Evolutionary conservation across 2,113 vertebrate genomes (phyloP).

Genomic region (Vimba vimba): DNA sequence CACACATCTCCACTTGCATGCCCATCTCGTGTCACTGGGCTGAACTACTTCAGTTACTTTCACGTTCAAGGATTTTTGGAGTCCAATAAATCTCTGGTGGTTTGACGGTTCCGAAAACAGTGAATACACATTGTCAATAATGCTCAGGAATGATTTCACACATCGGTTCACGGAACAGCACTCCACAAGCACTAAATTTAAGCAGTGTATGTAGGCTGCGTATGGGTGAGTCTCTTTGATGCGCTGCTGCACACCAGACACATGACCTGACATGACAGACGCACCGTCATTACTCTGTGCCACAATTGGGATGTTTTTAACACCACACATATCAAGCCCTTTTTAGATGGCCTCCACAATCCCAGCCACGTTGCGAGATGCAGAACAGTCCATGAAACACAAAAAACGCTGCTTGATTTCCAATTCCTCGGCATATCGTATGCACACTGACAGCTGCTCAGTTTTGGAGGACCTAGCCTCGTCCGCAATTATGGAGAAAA

Average conservation of each 20-base stretch:
- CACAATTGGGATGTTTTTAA: conserved; percentile 4
- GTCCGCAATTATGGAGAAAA: too few relatives aligned
- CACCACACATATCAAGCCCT: too few relatives aligned
- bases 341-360: too few relatives aligned
- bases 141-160: neutral
- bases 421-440: too few relatives aligned
- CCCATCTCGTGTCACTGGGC: conserved; percentile 28
- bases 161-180: neutral
- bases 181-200: neutral
- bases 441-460: too few relatives aligned
- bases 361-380: too few relatives aligned
- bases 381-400: too few relatives aligned
- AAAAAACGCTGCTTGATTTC: too few relatives aligned
- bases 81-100: neutral
- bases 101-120: conserved; percentile 32
- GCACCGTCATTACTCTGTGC: conserved; percentile 8
- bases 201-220: neutral
- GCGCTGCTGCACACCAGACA: conserved; percentile 27
- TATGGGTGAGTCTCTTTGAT: conserved; percentile 23
- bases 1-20: conserved; percentile 26
- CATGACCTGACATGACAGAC: neutral
- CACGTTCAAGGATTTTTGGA: neutral
- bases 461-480: too few relatives aligned
- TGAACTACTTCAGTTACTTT: neutral
- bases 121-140: conserved; percentile 12